A percentile compares a stretch with the other conserved stretches of the same genome.
Conservation (phyloP, 2,888 invertebrate genomes). For the Hartigia nigra region DNA sequence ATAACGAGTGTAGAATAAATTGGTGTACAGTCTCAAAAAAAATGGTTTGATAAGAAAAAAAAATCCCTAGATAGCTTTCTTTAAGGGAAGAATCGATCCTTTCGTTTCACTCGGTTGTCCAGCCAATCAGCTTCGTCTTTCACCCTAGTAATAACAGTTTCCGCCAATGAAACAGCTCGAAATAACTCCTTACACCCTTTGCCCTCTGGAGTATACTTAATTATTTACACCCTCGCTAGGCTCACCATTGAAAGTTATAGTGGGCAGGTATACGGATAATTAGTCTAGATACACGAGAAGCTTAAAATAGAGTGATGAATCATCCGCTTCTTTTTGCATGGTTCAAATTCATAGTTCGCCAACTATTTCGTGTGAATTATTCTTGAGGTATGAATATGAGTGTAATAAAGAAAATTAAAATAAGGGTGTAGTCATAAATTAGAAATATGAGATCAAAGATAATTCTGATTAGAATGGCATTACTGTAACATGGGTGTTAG, state of each 20-base stretch:
- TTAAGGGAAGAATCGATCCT: background rate
- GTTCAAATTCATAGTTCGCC: background rate
- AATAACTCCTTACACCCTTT: background rate
- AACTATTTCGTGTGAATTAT: background rate
- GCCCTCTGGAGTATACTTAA: background rate
- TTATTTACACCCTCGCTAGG: background rate
- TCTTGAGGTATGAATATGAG: background rate
- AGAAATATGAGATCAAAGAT: background rate
- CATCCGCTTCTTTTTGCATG: background rate
- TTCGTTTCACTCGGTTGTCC: background rate
- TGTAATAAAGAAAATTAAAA: too few relatives aligned
- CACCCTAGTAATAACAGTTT: background rate
- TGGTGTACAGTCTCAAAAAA: background rate
- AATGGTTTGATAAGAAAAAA: background rate
- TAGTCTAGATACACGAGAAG: too few relatives aligned
- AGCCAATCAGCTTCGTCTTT: background rate
- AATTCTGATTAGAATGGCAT: background rate
- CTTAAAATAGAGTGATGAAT: background rate
- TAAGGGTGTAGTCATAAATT: background rate
- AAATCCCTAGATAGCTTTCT: background rate
- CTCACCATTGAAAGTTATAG: background rate
- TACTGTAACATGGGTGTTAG: background rate
- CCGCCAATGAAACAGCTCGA: slow-evolving; percentile 1
- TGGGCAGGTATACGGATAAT: background rate
- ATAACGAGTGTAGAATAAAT: background rate